Evolutionary conservation across 2,888 invertebrate species (phyloP), one percentile per base, ranked within the genome.

Genomic region (Caenorhabditis imperialis): DNA sequence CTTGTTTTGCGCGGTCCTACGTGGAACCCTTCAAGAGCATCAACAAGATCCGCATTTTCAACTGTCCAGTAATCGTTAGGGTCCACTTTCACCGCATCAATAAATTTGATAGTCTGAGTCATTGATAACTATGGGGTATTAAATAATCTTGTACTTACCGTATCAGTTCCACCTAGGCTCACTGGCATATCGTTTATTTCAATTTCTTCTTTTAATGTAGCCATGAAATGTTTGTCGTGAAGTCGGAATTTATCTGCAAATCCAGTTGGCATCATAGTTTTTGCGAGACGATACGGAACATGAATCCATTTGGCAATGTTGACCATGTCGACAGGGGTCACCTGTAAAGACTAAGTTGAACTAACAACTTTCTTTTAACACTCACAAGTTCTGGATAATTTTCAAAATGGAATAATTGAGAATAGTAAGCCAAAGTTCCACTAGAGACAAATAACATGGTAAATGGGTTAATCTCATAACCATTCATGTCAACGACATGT

Each of bases 251-350:
- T 76, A 16, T 88, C 88, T 6, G 81, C 62, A 75, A 88, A 87
- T 6, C 87, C 88, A 58, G 82, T 73, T 5, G 88, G 88, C 87
- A 88, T 86, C 81, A 86, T 83, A 6, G 82, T 60, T 58, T 76
- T 79, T 16, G 83, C 80, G n/a, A 87, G 47, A 23, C 78, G 78
- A 73, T 88, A 88, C 30, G 87, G 86, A 44, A 88, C 77, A 69
- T 85, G 82, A 58, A 88, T 84, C 88, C 88, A 88, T 60, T 81
- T 82, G 55, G 87, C 82, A 37, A 86, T 83, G 77, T 88, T 88
- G 50, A 87, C 85, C 69, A 86, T 80, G 51, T 87, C 84, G 10
- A 82, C 81, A 12, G 87, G 87, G 18, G 76, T 72, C 18, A 83
- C 82, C 82, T 82, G 54, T 35, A 72, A 35, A 27, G 40, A 45